A percentile compares a stretch with the other conserved stretches of the same genome.
phyloP scores from a whole-genome alignment of 2,113 vertebrate genomes.

The Halichoerus grypus region DNA sequence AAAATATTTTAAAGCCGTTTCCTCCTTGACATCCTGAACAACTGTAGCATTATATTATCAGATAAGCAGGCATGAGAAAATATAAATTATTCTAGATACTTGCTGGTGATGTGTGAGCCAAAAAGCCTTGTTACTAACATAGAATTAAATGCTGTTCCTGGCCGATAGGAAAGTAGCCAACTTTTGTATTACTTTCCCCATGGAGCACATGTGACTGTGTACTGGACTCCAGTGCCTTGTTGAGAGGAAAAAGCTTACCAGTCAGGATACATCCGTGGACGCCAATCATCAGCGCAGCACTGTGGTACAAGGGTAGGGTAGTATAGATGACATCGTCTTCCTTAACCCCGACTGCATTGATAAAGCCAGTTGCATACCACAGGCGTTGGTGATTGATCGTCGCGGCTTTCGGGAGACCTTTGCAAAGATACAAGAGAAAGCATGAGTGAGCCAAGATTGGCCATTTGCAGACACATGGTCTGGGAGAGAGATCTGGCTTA shows the following conservation, averaged over 20 bases:
- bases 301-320: conserved; percentile 93
- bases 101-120: neutral
- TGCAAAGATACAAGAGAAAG: conserved; percentile 53
- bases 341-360: conserved; percentile 76
- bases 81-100: conserved; percentile 7
- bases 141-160: neutral
- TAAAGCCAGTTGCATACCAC: conserved; percentile 80
- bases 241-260: conserved; percentile 82
- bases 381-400: conserved; percentile 89
- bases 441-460: neutral
- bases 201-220: neutral
- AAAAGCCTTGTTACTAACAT: neutral
- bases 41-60: neutral
- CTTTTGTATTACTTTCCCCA: neutral
- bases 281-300: conserved; percentile 90
- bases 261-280: conserved; percentile 88
- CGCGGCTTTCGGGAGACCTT: conserved; percentile 94
- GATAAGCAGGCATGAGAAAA: neutral
- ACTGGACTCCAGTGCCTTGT: neutral
- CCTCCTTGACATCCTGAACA: neutral
- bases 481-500: neutral
- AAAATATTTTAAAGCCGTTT: neutral
- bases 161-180: neutral
- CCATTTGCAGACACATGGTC: neutral
- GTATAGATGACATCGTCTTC: conserved; percentile 88